Conservation (phyloP, 2,888 invertebrate genomes). For the Selenia dentaria region DNA sequence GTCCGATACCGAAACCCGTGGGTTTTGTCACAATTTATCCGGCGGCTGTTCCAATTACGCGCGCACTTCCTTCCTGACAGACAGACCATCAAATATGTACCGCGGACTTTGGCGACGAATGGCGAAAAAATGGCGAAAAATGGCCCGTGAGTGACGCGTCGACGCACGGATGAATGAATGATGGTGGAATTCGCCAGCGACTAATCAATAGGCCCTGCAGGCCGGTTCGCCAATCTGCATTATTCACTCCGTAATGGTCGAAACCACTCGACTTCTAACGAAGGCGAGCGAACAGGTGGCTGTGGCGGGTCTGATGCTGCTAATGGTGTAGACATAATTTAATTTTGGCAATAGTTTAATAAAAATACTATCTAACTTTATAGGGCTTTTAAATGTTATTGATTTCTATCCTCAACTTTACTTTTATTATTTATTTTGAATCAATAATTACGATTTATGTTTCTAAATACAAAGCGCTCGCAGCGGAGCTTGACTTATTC, state of each 20-base stretch:
- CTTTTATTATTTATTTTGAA: no score
- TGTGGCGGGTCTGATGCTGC: neutral
- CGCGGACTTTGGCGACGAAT: slow-evolving; percentile 55
- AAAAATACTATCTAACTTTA: no score
- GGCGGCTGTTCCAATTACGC: slow-evolving; percentile 66
- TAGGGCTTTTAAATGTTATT: no score
- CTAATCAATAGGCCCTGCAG: slow-evolving; percentile 51
- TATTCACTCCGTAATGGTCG: slow-evolving; percentile 58
- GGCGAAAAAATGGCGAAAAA: slow-evolving; percentile 45
- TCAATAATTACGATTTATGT: no score
- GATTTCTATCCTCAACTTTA: no score
- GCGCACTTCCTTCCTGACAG: slow-evolving; percentile 65
- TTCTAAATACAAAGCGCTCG: no score
- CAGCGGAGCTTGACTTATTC: no score
- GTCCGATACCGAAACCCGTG: slow-evolving; percentile 42
- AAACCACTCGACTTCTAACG: slow-evolving; percentile 45
- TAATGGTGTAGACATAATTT: neutral
- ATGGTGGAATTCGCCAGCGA: slow-evolving; percentile 54
- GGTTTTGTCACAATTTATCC: slow-evolving; percentile 53
- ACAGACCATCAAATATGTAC: slow-evolving; percentile 71
- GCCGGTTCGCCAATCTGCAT: slow-evolving; percentile 41
- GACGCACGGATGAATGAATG: slow-evolving; percentile 69
- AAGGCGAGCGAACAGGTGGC: slow-evolving; percentile 25
- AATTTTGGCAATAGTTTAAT: no score
- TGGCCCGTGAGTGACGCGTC: slow-evolving; percentile 55